Evolutionary conservation across 2,888 invertebrate genomes (phyloP).

Genomic region (Trissonchulus latispiculum): DNA sequence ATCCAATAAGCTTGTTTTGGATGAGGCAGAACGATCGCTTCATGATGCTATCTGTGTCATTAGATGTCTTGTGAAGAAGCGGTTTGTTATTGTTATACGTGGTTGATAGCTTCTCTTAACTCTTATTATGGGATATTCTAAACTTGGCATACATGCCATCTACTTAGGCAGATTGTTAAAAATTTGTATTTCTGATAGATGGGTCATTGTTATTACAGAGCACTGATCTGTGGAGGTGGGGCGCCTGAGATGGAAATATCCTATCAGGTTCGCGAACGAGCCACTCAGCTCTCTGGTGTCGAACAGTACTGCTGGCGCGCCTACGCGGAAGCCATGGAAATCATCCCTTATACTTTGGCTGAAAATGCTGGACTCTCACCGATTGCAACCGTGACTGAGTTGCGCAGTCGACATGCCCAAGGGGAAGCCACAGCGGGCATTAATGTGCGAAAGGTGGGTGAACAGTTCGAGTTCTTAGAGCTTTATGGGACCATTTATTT

Average conservation of each 20-base stretch:
- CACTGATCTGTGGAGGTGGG: slow-evolving; percentile 87
- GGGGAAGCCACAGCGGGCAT: slow-evolving; percentile 80
- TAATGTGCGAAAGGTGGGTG: slow-evolving; percentile 65
- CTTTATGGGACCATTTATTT: no score
- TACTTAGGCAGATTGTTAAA: no score
- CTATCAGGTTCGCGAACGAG: slow-evolving; percentile 64
- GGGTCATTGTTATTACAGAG: slow-evolving; percentile 54
- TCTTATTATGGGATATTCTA: no score
- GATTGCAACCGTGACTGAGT: slow-evolving; percentile 87
- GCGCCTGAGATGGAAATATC: slow-evolving; percentile 94
- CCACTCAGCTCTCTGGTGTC: slow-evolving; percentile 74
- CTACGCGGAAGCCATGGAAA: slow-evolving; percentile 88
- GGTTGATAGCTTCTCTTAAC: no score
- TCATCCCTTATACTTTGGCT: slow-evolving; percentile 77
- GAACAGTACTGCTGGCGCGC: slow-evolving; percentile 90
- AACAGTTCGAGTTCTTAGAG: no score
- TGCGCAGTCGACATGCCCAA: slow-evolving; percentile 81
- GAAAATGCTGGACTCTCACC: slow-evolving; percentile 77
- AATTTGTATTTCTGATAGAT: no score
- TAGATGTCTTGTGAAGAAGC: slow-evolving; percentile 86
- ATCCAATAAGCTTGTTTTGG: slow-evolving; percentile 74
- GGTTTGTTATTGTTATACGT: no score
- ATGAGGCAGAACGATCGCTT: slow-evolving; percentile 76
- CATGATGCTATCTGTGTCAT: slow-evolving; percentile 87
- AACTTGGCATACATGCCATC: no score